Conservation (phyloP, 2,888 invertebrate genomes). For the Clanis bilineata region DNA sequence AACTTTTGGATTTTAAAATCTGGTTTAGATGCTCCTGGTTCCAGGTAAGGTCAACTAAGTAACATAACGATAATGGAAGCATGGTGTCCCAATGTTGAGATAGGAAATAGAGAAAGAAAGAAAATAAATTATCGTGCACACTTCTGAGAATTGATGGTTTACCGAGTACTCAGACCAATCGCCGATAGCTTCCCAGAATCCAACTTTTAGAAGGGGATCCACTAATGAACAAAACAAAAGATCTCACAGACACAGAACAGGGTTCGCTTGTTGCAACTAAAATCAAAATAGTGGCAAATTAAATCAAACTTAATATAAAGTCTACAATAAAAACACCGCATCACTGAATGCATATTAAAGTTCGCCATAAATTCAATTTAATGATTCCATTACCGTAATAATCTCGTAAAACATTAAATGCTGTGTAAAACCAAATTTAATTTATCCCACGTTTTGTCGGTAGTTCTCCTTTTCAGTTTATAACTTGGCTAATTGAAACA, state of each 20-base stretch:
- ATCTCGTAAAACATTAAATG: slow-evolving; percentile 10
- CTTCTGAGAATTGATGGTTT: too few relatives aligned
- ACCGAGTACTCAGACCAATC: too few relatives aligned
- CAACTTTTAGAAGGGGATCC: too few relatives aligned
- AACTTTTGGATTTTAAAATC: background rate
- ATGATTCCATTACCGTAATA: background rate
- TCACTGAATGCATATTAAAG: background rate
- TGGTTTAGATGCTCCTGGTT: background rate
- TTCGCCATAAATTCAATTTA: background rate
- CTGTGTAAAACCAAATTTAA: slow-evolving; percentile 14
- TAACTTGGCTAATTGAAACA: slow-evolving; percentile 66
- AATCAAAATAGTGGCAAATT: background rate
- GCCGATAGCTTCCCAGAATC: too few relatives aligned
- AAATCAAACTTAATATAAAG: background rate
- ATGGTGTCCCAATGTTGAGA: too few relatives aligned
- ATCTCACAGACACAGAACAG: too few relatives aligned
- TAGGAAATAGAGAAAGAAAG: too few relatives aligned
- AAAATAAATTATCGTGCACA: too few relatives aligned
- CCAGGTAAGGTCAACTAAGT: too few relatives aligned
- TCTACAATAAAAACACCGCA: background rate
- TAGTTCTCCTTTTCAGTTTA: slow-evolving; percentile 31
- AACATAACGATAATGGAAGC: too few relatives aligned
- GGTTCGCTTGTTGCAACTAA: too few relatives aligned
- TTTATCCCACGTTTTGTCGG: slow-evolving; percentile 4
- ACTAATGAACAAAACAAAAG: too few relatives aligned